Evolutionary conservation across 2,888 invertebrate genomes (phyloP).

Genomic region (Bursaphelenchus okinawaensis): DNA sequence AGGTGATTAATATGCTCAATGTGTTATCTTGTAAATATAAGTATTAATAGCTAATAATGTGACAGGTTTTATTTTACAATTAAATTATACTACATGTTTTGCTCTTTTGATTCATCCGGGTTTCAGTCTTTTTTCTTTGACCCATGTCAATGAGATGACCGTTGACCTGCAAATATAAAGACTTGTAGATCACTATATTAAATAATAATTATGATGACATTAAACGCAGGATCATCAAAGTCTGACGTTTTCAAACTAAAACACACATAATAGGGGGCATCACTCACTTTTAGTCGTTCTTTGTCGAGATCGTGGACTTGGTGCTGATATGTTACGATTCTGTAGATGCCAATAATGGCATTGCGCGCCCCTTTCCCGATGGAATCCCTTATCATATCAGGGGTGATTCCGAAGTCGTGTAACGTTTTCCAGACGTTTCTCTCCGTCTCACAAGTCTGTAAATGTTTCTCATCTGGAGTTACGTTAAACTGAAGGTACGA

Average conservation of each 20-base stretch:
- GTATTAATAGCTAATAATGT: too few relatives aligned
- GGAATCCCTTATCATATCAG: conserved; percentile 64
- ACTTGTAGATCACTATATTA: too few relatives aligned
- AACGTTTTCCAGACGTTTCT: conserved; percentile 33
- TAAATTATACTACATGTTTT: conserved; percentile 44
- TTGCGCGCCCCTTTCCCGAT: conserved; percentile 66
- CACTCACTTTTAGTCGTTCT: conserved; percentile 33
- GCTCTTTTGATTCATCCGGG: conserved; percentile 35
- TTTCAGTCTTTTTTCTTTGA: conserved; percentile 21
- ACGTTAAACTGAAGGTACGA: conserved; percentile 58
- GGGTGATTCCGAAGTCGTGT: conserved; percentile 63
- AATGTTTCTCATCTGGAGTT: conserved; percentile 46
- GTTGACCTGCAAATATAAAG: conserved; percentile 30
- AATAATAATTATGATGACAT: neutral
- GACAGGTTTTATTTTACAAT: conserved; percentile 10
- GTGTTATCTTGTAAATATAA: too few relatives aligned
- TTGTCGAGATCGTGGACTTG: conserved; percentile 43
- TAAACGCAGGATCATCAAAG: neutral
- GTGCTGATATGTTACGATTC: conserved; percentile 65
- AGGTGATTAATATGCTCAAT: conserved; percentile 23
- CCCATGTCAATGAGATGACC: conserved; percentile 29
- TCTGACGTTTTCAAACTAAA: neutral
- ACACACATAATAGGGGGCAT: neutral
- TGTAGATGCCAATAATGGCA: conserved; percentile 69
- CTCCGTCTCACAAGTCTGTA: conserved; percentile 36